phyloP scores from a whole-genome alignment of 2,113 vertebrate genomes.

The Spilogale gracilis region DNA sequence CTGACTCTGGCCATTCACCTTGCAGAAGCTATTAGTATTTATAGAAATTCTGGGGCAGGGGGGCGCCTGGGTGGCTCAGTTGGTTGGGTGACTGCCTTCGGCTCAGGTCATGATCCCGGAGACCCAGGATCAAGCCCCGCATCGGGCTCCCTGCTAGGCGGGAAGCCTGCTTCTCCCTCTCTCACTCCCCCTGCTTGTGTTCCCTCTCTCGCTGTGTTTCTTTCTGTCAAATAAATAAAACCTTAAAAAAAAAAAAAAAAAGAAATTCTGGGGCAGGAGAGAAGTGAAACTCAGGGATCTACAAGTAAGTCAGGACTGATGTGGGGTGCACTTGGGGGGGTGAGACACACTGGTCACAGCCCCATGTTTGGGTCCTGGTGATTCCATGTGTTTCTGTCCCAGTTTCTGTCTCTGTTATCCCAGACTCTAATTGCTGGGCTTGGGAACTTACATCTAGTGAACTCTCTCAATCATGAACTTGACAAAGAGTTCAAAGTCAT shows the following conservation, averaged over 20 bases:
- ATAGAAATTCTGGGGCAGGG: neutral
- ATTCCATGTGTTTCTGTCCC: neutral
- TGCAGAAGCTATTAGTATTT: neutral
- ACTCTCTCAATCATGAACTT: neutral
- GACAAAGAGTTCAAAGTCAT: conserved; percentile 35
- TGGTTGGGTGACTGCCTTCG: too few species aligned
- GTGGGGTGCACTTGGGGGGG: neutral
- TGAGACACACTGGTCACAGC: neutral
- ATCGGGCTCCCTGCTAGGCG: too few species aligned
- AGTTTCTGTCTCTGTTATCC: conserved; percentile 28
- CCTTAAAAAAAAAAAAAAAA: too few species aligned
- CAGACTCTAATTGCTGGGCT: neutral
- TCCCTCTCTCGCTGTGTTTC: too few species aligned
- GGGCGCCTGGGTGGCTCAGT: neutral
- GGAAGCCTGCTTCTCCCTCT: too few species aligned
- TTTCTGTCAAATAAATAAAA: too few species aligned
- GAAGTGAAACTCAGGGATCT: neutral
- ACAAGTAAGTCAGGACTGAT: neutral
- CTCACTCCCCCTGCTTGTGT: too few species aligned
- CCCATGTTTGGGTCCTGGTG: neutral
- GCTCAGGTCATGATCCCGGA: too few species aligned
- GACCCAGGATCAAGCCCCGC: too few species aligned
- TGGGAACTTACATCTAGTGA: neutral
- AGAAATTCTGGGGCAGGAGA: neutral
- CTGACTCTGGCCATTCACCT: neutral